phyloP scores from a whole-genome alignment of 2,113 vertebrate genomes.

The Albula goreensis region DNA sequence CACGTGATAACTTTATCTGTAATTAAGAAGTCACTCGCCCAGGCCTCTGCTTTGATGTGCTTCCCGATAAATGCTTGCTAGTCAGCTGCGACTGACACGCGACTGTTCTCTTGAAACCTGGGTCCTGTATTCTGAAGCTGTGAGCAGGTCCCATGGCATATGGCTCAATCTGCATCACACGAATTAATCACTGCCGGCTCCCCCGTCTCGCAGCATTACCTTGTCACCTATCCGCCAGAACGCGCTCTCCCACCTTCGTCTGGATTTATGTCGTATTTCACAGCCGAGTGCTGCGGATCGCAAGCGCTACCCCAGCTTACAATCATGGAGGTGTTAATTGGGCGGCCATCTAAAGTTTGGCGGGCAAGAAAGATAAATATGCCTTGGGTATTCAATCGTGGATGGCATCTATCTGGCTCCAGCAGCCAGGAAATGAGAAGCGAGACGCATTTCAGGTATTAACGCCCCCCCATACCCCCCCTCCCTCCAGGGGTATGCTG shows the following conservation, averaged over 20 bases:
- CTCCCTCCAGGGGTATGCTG: slow-evolving; percentile 49
- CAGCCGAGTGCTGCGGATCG: slow-evolving; percentile 56
- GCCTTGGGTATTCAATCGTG: slow-evolving; percentile 40
- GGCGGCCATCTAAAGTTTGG: slow-evolving; percentile 50
- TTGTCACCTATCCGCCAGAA: slow-evolving; percentile 40
- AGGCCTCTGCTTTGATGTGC: slow-evolving; percentile 50
- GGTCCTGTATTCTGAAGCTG: slow-evolving; percentile 13
- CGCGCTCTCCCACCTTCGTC: slow-evolving; percentile 47
- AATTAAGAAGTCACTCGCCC: slow-evolving; percentile 52
- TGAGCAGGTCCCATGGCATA: not conserved
- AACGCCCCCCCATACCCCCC: slow-evolving; percentile 13
- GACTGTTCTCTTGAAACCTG: slow-evolving; percentile 2
- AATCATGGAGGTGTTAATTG: slow-evolving; percentile 63
- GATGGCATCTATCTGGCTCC: slow-evolving; percentile 49
- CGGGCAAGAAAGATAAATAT: slow-evolving; percentile 60
- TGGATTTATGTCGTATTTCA: slow-evolving; percentile 72
- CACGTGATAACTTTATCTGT: slow-evolving; percentile 61
- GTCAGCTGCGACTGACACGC: slow-evolving; percentile 18
- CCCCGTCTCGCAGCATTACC: slow-evolving; percentile 20
- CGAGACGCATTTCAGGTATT: slow-evolving; percentile 57
- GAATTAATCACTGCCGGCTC: slow-evolving; percentile 26
- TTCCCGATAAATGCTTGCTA: slow-evolving; percentile 57
- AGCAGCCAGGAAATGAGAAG: slow-evolving; percentile 64
- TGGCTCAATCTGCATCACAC: not conserved
- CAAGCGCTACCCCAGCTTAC: slow-evolving; percentile 60